Conservation (phyloP, 2,797 vertebrate species). For the Chelidonichthys spinosus region DNA sequence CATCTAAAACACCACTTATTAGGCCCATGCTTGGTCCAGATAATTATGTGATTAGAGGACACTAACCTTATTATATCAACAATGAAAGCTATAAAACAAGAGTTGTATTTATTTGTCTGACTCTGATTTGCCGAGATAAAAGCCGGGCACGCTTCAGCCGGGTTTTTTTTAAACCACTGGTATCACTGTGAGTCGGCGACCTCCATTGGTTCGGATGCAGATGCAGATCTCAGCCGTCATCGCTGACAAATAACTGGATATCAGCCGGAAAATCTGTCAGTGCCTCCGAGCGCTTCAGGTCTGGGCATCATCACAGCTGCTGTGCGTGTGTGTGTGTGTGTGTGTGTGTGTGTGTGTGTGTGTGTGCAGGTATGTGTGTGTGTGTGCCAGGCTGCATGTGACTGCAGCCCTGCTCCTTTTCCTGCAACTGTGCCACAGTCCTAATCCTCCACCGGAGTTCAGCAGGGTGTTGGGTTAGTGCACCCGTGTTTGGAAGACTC, state of each 20-base stretch:
- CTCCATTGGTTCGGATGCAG: constrained; percentile 2
- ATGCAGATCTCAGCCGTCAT: constrained; percentile 46
- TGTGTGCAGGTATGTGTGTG: constrained; percentile 52
- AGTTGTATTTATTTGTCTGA: constrained; percentile 31
- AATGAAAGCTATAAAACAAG: constrained; percentile 11
- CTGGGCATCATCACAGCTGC: constrained; percentile 59
- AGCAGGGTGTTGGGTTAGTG: constrained; percentile 51
- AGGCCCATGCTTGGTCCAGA: not conserved
- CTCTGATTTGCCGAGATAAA: constrained; percentile 37
- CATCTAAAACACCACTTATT: constrained; percentile 5
- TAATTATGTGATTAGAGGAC: constrained; percentile 2
- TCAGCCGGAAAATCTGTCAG: constrained; percentile 61
- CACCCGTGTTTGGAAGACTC: constrained; percentile 45
- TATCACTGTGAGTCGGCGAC: constrained; percentile 14
- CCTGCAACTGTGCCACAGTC: constrained; percentile 50
- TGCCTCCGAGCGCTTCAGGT: constrained; percentile 57
- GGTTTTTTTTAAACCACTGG: constrained; percentile 9
- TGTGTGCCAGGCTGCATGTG: constrained; percentile 53
- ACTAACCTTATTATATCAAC: not conserved
- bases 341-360: constrained; percentile 12
- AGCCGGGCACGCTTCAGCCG: constrained; percentile 7
- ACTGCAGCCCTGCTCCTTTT: constrained; percentile 54
- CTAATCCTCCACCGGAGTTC: constrained; percentile 61
- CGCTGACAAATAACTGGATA: constrained; percentile 60
- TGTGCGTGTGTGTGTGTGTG: constrained; percentile 10